Conservation (phyloP, 2,113 vertebrate species). For the Antechinus flavipes region DNA sequence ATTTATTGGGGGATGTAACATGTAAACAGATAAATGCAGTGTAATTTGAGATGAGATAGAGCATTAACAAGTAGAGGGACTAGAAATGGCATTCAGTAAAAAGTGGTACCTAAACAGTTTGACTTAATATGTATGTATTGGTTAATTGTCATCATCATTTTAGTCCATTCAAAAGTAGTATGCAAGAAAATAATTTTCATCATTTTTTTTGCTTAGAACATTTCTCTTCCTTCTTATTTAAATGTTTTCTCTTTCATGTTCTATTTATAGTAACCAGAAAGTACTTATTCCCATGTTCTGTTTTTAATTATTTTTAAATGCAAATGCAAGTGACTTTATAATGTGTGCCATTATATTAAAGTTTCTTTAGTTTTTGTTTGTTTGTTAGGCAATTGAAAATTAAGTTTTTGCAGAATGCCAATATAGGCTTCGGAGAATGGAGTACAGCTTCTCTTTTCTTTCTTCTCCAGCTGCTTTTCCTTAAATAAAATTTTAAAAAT, state of each 20-base stretch:
- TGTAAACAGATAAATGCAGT: neutral
- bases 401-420: neutral
- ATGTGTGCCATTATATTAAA: constrained; percentile 58
- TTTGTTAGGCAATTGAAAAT: constrained; percentile 52
- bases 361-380: constrained; percentile 37
- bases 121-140: neutral
- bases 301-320: constrained; percentile 7
- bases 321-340: constrained; percentile 49
- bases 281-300: constrained; percentile 29
- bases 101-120: neutral
- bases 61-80: neutral
- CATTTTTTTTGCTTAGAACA: neutral
- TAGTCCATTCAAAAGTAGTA: constrained; percentile 32
- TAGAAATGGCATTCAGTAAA: neutral
- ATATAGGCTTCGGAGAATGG: constrained; percentile 52
- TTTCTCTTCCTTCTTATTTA: neutral
- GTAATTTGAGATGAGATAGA: neutral
- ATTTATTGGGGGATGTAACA: neutral
- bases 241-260: constrained; percentile 7
- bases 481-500: constrained; percentile 81
- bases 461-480: constrained; percentile 77
- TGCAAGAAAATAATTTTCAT: neutral
- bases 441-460: constrained; percentile 66
- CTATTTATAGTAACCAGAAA: constrained; percentile 22
- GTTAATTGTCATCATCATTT: neutral